phyloP scores from a whole-genome alignment of 2,888 invertebrate genomes.

The Cheiracanthium punctorium region DNA sequence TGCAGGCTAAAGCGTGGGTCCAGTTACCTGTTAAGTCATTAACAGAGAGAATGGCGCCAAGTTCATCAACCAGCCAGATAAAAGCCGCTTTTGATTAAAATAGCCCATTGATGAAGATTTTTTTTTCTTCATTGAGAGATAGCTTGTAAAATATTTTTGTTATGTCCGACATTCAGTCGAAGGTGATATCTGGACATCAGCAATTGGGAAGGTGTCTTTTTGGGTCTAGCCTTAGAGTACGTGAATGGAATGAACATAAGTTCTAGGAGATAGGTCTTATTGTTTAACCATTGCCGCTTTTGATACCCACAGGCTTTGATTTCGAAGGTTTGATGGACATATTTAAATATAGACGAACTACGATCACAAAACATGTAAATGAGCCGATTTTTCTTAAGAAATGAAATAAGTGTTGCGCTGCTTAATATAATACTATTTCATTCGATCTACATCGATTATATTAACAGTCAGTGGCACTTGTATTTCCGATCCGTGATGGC shows the following conservation, averaged over 20 bases:
- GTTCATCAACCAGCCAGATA: background rate
- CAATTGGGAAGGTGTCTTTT: background rate
- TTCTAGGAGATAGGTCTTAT: background rate
- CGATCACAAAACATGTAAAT: too few species aligned
- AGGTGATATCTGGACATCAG: conserved; percentile 3
- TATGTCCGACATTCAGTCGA: background rate
- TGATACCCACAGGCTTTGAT: too few species aligned
- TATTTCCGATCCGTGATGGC: too few species aligned
- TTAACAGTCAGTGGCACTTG: too few species aligned
- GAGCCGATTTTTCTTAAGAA: too few species aligned
- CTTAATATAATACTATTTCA: too few species aligned
- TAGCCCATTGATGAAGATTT: background rate
- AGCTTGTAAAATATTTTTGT: background rate
- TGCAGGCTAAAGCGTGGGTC: background rate
- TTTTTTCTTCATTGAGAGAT: background rate
- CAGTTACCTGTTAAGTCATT: background rate
- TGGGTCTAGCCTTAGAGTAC: background rate
- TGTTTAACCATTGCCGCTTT: background rate
- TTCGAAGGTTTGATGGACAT: too few species aligned
- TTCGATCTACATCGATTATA: too few species aligned
- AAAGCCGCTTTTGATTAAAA: background rate
- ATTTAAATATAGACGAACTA: too few species aligned
- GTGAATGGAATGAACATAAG: background rate
- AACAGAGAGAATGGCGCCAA: background rate
- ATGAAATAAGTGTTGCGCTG: too few species aligned